These are phyloP conservation scores for Tragelaphus buxtoni DNA, from an alignment of 2,113 vertebrate genomes.

Conservation along the genomic window DNA sequence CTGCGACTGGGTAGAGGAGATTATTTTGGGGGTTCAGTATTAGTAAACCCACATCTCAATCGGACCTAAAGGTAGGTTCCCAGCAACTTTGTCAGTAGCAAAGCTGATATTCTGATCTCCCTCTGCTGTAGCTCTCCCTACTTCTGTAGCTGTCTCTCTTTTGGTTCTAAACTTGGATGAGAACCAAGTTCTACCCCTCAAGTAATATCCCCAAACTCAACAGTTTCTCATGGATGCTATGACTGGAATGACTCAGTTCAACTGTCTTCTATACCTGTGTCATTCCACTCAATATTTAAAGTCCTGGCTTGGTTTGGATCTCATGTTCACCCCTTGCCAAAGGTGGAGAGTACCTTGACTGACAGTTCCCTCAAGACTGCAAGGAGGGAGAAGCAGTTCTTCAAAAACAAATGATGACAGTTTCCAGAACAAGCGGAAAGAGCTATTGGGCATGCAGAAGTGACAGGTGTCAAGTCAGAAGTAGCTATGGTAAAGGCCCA, in stretches of 20 bases:
- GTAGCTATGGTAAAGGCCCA: background rate
- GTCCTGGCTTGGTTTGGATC: background rate
- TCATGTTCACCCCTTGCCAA: background rate
- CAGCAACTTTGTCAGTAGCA: background rate
- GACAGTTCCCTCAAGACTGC: background rate
- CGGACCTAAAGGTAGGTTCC: background rate
- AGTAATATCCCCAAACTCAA: background rate
- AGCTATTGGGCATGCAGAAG: background rate
- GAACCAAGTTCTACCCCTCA: background rate
- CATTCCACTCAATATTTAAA: background rate
- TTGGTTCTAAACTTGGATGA: background rate
- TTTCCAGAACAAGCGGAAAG: slow-evolving; percentile 7
- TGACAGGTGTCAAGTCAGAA: background rate
- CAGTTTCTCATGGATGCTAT: background rate
- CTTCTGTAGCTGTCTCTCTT: background rate
- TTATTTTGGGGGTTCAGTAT: background rate
- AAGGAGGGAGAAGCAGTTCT: background rate
- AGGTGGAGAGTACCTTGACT: background rate
- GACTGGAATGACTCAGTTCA: background rate
- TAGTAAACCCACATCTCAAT: background rate
- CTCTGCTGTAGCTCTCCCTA: background rate
- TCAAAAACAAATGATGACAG: background rate
- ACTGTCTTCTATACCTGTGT: background rate
- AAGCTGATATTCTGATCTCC: background rate
- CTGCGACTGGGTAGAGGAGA: background rate